Evolutionary conservation across 2,113 vertebrate genomes (phyloP), one percentile per base, ranked within the genome.

Genomic region (Eptatretus burgeri): DNA sequence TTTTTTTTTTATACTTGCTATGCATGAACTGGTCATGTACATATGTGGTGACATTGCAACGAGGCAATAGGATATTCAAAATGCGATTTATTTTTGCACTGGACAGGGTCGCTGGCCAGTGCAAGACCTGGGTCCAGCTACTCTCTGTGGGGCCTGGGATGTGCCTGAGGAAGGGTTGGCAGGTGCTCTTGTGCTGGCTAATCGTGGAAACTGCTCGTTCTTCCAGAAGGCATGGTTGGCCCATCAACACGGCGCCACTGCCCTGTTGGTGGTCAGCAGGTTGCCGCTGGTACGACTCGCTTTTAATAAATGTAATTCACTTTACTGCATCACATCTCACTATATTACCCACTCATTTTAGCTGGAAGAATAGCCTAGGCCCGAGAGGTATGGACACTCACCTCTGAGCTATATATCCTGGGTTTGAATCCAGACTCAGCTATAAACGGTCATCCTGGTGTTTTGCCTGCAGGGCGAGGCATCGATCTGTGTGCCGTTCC

Each of bases 141-240:
- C 80, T 62, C 75, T 95, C 66, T 98, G 91, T 69, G 82, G 80
- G 1, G 67, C 80, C 9, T 70, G 80, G 1, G 87, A 93, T 13
- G 82, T 98, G 14, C 87, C 89, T 0, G 70, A 77, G 14, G 77
- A 76, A 1, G 87, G 87, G 63, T 89, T 98, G 72, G 75, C 73
- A n/a, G 84, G 85, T 65, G 76, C 74, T 66, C 80, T 95, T 67
- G 78, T 79, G 5, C 81, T 98, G 83, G 89, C 89, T 76, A 78
- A 85, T 71, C 74, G 87, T 62, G 87, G 89, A 20, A 98, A 95
- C 75, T 98, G 91, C 68, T 94, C 87, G 66, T 93, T 98, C 75
- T 94, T 93, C 11, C 85, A 94, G 72, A 98, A 98, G 75, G 89
- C 91, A 68, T 73, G 80, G 50, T 77, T 98, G 68, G 89, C 91